These are phyloP conservation scores for Teleogryllus oceanicus DNA, from an alignment of 2,888 invertebrate genomes.

Conservation along the genomic window DNA sequence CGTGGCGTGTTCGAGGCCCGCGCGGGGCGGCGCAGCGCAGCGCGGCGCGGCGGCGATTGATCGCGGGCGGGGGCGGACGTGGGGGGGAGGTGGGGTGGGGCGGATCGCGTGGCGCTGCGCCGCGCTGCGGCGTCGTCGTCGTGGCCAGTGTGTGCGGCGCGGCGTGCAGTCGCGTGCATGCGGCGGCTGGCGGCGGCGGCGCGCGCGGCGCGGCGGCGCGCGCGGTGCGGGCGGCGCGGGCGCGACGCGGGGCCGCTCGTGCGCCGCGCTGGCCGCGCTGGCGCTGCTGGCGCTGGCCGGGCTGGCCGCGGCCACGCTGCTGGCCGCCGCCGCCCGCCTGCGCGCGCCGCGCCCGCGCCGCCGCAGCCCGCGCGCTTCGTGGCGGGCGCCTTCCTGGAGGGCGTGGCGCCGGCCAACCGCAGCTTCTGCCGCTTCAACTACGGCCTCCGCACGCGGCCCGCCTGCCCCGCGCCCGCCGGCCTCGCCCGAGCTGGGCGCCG, in stretches of 20 bases:
- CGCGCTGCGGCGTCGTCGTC: neutral
- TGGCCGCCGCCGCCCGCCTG: conserved; percentile 18
- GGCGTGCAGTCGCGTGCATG: neutral
- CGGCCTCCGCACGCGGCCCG: conserved; percentile 55
- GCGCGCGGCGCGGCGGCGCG: neutral
- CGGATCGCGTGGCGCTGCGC: no score
- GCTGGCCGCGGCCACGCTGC: neutral
- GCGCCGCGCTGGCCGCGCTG: neutral
- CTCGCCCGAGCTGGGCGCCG: conserved; percentile 58
- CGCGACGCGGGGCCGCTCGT: neutral
- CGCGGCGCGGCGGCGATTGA: no score
- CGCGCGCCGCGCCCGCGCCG: neutral
- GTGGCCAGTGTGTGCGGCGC: neutral
- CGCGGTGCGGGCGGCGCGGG: neutral
- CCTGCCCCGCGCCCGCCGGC: conserved; percentile 50
- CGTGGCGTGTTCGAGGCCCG: no score
- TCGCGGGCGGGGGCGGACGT: no score
- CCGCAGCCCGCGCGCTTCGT: neutral
- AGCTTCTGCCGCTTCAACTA: conserved; percentile 51
- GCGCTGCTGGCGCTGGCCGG: neutral
- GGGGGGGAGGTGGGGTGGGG: no score
- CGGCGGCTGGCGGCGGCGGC: neutral
- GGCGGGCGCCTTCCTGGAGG: conserved; percentile 1
- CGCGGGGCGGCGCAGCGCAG: no score
- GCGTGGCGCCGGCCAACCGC: neutral